Percentiles rank a stretch among this genome's conserved stretches.
These are phyloP conservation scores for Chlorops oryzae DNA, from an alignment of 1,140 invertebrate genomes.

Conservation along the genomic window DNA sequence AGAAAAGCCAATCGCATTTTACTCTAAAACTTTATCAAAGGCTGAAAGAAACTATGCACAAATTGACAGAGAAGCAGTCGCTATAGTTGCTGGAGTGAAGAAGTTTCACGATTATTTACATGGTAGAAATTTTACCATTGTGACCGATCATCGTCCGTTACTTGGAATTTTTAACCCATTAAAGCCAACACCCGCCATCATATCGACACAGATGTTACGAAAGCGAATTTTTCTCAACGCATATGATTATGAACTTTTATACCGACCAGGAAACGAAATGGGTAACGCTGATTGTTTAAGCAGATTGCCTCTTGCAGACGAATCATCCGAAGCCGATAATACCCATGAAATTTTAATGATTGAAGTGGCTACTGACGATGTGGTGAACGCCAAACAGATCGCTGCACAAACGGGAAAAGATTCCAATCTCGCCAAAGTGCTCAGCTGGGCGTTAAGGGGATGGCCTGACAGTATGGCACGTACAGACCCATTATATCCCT, in stretches of 20 bases:
- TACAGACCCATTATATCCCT: too few relatives aligned
- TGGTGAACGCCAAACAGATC: neutral
- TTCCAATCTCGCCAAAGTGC: neutral
- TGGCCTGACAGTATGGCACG: neutral
- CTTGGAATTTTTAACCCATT: too few relatives aligned
- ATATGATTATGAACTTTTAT: neutral
- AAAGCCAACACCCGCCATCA: slow-evolving; percentile 1
- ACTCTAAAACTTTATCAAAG: slow-evolving; percentile 28
- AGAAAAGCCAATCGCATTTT: slow-evolving; percentile 25
- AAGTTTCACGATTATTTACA: slow-evolving; percentile 20
- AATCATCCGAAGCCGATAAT: neutral
- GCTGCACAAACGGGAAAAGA: neutral
- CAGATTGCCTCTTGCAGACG: neutral
- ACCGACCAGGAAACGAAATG: slow-evolving; percentile 3
- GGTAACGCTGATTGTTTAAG: slow-evolving; percentile 1
- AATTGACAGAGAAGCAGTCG: too few relatives aligned
- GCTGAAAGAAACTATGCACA: slow-evolving; percentile 41
- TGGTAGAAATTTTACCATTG: slow-evolving; percentile 34
- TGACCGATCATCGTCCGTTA: too few relatives aligned
- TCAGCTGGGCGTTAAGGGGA: slow-evolving; percentile 1
- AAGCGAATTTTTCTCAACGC: neutral
- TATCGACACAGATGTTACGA: slow-evolving; percentile 1
- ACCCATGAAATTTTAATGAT: neutral
- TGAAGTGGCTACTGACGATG: neutral
- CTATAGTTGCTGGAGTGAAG: too few relatives aligned